Conservation (phyloP, 1,140 invertebrate species). For the Globodera rostochiensis region DNA sequence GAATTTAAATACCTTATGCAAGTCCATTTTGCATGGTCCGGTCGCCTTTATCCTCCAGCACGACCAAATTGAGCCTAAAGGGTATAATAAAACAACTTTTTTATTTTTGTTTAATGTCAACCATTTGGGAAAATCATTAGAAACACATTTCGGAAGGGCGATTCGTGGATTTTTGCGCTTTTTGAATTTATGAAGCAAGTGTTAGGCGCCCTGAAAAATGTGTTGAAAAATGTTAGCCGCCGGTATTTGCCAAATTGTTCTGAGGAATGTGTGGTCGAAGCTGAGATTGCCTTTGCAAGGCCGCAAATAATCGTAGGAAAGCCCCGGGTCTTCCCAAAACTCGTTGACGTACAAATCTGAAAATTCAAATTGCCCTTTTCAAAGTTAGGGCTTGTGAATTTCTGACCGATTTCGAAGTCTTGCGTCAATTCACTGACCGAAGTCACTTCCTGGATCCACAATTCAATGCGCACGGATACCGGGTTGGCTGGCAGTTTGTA, state of each 20-base stretch:
- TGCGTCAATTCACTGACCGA: constrained; percentile 63
- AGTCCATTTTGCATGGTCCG: constrained; percentile 59
- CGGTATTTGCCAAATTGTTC: constrained; percentile 53
- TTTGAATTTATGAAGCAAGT: constrained; percentile 64
- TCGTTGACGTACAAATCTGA: constrained; percentile 65
- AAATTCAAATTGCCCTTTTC: constrained; percentile 31
- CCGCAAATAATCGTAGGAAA: constrained; percentile 60
- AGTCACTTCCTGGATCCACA: constrained; percentile 56
- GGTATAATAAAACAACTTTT: neutral
- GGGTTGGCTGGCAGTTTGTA: constrained; percentile 61
- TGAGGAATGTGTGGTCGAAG: constrained; percentile 60
- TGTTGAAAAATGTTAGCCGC: neutral
- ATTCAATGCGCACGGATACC: constrained; percentile 62
- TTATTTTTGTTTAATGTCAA: constrained; percentile 18
- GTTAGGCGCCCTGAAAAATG: constrained; percentile 39
- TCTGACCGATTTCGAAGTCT: constrained; percentile 64
- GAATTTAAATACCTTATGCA: constrained; percentile 36
- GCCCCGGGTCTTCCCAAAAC: constrained; percentile 64
- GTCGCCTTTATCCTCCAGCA: constrained; percentile 64
- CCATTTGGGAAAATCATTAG: constrained; percentile 65
- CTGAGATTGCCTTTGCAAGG: constrained; percentile 64
- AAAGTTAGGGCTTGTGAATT: constrained; percentile 15
- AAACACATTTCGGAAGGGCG: constrained; percentile 65
- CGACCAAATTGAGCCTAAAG: constrained; percentile 57
- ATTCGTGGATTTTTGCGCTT: constrained; percentile 60